Percentiles rank a stretch among this genome's conserved stretches.
Evolutionary conservation across 2,888 invertebrate species (phyloP).

Genomic region (Dynastes hyllus): DNA sequence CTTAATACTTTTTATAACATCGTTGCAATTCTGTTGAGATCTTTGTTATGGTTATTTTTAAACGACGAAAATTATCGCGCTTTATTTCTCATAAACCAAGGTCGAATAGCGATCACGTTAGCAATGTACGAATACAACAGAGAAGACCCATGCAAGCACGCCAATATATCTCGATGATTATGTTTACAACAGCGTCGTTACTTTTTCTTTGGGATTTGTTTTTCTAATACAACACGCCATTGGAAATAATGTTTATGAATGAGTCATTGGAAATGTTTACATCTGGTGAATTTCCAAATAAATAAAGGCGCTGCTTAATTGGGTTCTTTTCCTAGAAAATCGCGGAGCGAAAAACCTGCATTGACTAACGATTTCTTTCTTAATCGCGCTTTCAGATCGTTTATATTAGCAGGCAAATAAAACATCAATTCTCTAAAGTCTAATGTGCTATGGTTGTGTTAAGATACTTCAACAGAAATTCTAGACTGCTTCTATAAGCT

Average conservation of each 20-base stretch:
- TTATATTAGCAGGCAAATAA: too few relatives aligned
- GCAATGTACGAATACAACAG: neutral
- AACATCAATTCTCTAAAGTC: neutral
- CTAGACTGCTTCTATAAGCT: too few relatives aligned
- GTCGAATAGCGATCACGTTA: constrained; percentile 54
- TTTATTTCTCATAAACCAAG: constrained; percentile 60
- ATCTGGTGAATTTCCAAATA: constrained; percentile 23
- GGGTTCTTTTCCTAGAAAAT: neutral
- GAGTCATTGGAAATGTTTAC: constrained; percentile 31
- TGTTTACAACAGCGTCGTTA: constrained; percentile 13
- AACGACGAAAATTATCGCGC: constrained; percentile 51
- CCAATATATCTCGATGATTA: neutral
- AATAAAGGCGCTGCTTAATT: constrained; percentile 5
- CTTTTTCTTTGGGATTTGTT: constrained; percentile 15
- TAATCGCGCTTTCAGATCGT: too few relatives aligned
- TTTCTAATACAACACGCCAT: constrained; percentile 11
- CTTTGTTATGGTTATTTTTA: constrained; percentile 54
- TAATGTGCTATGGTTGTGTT: too few relatives aligned
- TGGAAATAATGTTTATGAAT: constrained; percentile 32
- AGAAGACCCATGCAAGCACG: too few relatives aligned
- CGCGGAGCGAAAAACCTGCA: constrained; percentile 15
- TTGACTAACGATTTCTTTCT: constrained; percentile 4
- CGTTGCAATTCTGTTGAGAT: constrained; percentile 55
- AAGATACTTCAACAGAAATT: too few relatives aligned
- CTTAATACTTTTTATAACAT: constrained; percentile 59